Percentiles rank a stretch among this genome's conserved stretches.
These are phyloP conservation scores for Epinotia brunnichana DNA, from an alignment of 2,888 invertebrate genomes.

Conservation along the genomic window DNA sequence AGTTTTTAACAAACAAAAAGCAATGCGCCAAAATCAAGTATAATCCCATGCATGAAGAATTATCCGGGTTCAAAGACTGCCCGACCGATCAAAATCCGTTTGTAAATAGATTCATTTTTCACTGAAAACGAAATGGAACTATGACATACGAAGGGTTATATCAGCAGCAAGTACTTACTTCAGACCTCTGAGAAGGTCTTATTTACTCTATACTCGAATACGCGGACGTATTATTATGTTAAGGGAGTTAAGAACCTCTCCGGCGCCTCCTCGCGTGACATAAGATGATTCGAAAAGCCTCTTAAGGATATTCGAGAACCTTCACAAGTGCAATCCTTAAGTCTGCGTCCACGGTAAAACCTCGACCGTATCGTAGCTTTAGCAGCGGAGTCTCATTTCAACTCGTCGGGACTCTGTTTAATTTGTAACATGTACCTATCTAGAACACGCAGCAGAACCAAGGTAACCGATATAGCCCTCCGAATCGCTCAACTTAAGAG, in stretches of 20 bases:
- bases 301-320: slow-evolving; percentile 44
- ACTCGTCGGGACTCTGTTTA: not conserved
- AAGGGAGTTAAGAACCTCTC: slow-evolving; percentile 40
- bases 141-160: not conserved
- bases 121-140: not conserved
- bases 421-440: not conserved
- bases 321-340: slow-evolving; percentile 42
- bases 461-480: no score
- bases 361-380: slow-evolving; percentile 15
- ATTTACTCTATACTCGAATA: slow-evolving; percentile 42
- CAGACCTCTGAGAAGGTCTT: slow-evolving; percentile 17
- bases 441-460: no score
- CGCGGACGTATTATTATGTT: slow-evolving; percentile 43
- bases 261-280: slow-evolving; percentile 40
- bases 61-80: not conserved
- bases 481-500: no score
- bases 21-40: not conserved
- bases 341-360: slow-evolving; percentile 30
- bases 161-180: not conserved
- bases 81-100: not conserved
- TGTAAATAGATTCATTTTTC: no score
- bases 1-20: not conserved
- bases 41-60: not conserved
- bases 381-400: slow-evolving; percentile 7
- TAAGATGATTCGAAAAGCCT: slow-evolving; percentile 44